A percentile compares a stretch with the other conserved stretches of the same genome.
These are phyloP conservation scores for Frankliniella intonsa DNA, from an alignment of 2,888 invertebrate genomes.

Conservation along the genomic window DNA sequence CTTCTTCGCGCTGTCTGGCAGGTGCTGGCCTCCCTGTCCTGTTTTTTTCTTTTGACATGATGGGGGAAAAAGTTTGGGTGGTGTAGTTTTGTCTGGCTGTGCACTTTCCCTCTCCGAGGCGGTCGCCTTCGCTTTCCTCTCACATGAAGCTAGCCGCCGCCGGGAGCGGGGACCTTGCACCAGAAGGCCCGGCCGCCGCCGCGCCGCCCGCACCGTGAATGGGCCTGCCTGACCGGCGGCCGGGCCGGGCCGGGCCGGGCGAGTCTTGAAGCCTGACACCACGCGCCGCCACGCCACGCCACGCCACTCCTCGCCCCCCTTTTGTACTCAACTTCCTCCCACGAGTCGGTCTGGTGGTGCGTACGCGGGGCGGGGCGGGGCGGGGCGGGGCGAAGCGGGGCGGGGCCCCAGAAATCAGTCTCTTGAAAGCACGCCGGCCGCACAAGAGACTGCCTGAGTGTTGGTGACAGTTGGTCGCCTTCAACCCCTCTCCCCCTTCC, in stretches of 20 bases:
- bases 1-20: too few species aligned
- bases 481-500: not conserved
- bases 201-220: too few species aligned
- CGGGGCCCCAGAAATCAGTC: not conserved
- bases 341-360: not conserved
- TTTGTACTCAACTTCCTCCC: not conserved
- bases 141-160: too few species aligned
- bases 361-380: not conserved
- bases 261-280: not conserved
- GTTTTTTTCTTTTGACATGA: too few species aligned
- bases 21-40: too few species aligned
- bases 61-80: too few species aligned
- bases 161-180: too few species aligned
- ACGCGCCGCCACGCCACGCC: not conserved
- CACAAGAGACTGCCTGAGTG: not conserved
- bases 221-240: too few species aligned
- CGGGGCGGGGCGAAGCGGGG: not conserved
- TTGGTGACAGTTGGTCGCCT: slow-evolving; percentile 7
- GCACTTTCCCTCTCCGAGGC: too few species aligned
- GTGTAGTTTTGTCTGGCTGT: too few species aligned
- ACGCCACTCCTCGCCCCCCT: not conserved
- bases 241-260: not conserved
- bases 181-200: too few species aligned
- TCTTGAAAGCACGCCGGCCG: not conserved
- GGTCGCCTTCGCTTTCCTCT: too few species aligned